These are phyloP conservation scores for Hypotaenidia okinawae DNA, from an alignment of 2,797 vertebrate genomes.

Conservation along the genomic window DNA sequence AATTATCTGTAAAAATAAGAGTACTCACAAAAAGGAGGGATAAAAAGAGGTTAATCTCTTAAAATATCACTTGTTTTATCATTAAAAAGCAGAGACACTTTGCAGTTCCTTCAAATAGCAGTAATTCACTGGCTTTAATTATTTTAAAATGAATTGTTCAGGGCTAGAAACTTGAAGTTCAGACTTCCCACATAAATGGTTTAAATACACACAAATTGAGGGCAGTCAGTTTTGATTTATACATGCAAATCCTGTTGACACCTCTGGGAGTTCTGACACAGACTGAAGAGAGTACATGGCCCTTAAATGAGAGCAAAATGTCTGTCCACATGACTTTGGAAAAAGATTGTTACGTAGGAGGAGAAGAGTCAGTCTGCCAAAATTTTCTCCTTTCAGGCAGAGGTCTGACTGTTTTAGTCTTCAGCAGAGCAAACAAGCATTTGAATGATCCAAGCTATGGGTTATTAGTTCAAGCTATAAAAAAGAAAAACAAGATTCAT, in stretches of 20 bases:
- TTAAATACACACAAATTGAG: not conserved
- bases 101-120: not conserved
- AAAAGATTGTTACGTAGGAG: conserved; percentile 44
- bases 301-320: conserved; percentile 43
- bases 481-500: conserved; percentile 32
- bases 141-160: not conserved
- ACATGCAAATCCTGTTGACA: conserved; percentile 20
- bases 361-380: conserved; percentile 36
- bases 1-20: not conserved
- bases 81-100: not conserved
- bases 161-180: not conserved
- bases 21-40: not conserved
- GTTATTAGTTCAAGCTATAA: conserved; percentile 57
- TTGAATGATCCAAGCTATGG: not conserved
- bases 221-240: conserved; percentile 41
- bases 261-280: conserved; percentile 56
- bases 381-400: conserved; percentile 54
- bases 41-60: not conserved
- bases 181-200: conserved; percentile 11
- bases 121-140: not conserved
- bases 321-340: conserved; percentile 40
- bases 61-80: not conserved
- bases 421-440: conserved; percentile 36
- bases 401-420: conserved; percentile 10
- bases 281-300: conserved; percentile 5